Base-by-base conservation (phyloP, 1,140 invertebrate genomes). In the Drosophila persimilis region DNA sequence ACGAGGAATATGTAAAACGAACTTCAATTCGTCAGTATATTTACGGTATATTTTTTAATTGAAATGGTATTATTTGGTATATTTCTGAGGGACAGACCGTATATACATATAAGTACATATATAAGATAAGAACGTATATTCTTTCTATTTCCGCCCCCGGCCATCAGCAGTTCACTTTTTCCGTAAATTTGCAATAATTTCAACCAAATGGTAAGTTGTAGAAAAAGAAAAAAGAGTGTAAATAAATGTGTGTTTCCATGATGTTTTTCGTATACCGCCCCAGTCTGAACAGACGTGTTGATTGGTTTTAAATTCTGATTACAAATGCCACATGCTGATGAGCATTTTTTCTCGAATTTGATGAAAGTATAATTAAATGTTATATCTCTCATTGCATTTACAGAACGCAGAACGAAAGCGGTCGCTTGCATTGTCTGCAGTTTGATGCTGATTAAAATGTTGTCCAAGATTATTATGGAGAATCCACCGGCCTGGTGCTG, bases 241-340 rank as follows among this genome's bases (percentile, higher is more conserved):
- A 6, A 3, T n/a, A 43, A 97, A 0, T 94, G n/a, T 15, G 26
- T 8, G 11, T 5, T 22, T 31, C 17, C 2, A 94, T 97, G 92
- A 93, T 99, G 15, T 60, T 71, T 45, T 41, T 31, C 45, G 6
- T 44, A 39, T 88, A 86, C 78, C 83, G 81, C 81, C 81, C 78
- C 78, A 83, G 81, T 86, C 81, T 83, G 81, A 86, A 86, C 24
- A 81, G 78, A 78, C 35, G 78, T 88, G 81, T 83, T 81, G 81
- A 88, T 86, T 88, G 83, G 81, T 88, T 88, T 70, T 62, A 11
- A 11, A 46, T 46, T 15, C 80, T 85, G 80, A 84, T 47, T 58
- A n/a, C n/a, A 59, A 67, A 48, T 20, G 17, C 24, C 35, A 22
- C 60, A 63, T 63, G 55, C 26, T 41, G 24, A n/a, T 9, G 29